Percentiles rank a stretch among this genome's conserved stretches.
These are phyloP conservation scores for Chiloscyllium plagiosum DNA, from an alignment of 2,113 vertebrate species.

Conservation along the genomic window DNA sequence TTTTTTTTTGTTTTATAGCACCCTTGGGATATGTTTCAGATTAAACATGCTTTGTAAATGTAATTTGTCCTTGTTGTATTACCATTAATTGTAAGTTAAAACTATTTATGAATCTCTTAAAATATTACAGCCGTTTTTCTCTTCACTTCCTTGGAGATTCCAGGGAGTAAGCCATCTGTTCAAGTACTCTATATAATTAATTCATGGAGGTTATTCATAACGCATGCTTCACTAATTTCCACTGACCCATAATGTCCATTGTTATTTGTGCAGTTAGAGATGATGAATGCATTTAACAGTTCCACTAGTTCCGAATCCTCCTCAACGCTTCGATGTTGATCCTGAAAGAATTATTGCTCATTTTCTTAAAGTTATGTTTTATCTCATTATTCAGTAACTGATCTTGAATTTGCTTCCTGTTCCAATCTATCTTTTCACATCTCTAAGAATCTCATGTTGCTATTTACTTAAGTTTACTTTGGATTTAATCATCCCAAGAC, in stretches of 20 bases:
- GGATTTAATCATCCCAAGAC: not conserved
- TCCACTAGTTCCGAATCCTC: not conserved
- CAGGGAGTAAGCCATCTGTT: not conserved
- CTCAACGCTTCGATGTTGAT: not conserved
- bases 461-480: not conserved
- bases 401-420: not conserved
- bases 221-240: not conserved
- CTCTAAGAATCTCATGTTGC: not conserved
- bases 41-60: not conserved
- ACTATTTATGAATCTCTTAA: not conserved
- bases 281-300: not conserved
- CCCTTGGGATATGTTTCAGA: not conserved
- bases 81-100: not conserved
- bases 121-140: not conserved
- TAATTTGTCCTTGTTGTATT: not conserved
- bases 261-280: not conserved
- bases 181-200: conserved; percentile 6
- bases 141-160: not conserved
- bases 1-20: not conserved
- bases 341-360: not conserved
- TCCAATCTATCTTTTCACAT: not conserved
- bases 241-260: not conserved
- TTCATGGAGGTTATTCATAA: not conserved
- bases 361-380: not conserved
- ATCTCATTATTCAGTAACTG: not conserved